These are phyloP conservation scores for Chaenogobius annularis DNA, from an alignment of 2,113 vertebrate species.

Conservation along the genomic window DNA sequence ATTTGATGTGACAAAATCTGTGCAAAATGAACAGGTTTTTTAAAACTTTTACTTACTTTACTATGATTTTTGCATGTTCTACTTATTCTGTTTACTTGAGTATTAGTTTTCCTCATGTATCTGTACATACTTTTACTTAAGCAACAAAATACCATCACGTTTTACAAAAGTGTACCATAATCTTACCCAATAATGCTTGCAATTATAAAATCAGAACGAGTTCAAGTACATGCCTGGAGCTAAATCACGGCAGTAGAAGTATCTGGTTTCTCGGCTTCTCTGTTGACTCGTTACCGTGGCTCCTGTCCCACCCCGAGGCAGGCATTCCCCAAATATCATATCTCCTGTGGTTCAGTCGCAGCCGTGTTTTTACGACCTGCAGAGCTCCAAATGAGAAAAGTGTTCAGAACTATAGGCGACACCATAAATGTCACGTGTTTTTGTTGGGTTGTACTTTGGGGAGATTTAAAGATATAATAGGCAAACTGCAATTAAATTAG, in stretches of 20 bases:
- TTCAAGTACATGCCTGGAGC: neutral
- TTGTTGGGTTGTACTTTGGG: neutral
- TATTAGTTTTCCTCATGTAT: too few relatives aligned
- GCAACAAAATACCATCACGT: too few relatives aligned
- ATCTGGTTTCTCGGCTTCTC: neutral
- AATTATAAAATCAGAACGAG: neutral
- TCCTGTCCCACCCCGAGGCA: constrained; percentile 39
- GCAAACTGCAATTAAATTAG: neutral
- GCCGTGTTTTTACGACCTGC: constrained; percentile 25
- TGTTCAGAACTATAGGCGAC: neutral
- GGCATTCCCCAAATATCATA: constrained; percentile 27
- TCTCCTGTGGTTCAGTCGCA: constrained; percentile 32
- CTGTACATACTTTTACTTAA: too few relatives aligned
- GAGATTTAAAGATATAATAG: neutral
- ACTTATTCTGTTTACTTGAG: too few relatives aligned
- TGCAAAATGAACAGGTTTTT: too few relatives aligned
- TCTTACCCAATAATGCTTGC: too few relatives aligned
- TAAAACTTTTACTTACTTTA: too few relatives aligned
- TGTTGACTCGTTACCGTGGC: constrained; percentile 54
- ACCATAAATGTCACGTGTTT: neutral
- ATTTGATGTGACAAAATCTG: too few relatives aligned
- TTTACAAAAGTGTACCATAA: neutral
- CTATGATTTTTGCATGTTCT: too few relatives aligned
- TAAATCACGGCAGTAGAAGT: neutral
- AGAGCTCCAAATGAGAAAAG: constrained; percentile 8